These are phyloP conservation scores for Malthinus flaveolus DNA, from an alignment of 2,888 invertebrate species.

Conservation along the genomic window DNA sequence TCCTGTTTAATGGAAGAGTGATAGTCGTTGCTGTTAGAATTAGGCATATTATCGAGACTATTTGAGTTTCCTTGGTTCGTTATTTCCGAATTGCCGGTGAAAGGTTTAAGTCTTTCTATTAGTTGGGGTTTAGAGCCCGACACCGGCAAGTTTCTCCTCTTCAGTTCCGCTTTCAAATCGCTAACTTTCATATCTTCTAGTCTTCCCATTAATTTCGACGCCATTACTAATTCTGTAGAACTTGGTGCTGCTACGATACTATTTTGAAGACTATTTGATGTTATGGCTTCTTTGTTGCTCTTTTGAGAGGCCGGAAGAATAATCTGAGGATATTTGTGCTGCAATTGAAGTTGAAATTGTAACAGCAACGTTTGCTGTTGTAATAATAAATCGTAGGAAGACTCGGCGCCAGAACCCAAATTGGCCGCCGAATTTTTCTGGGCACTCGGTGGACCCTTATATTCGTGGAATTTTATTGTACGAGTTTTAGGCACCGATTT, in stretches of 20 bases:
- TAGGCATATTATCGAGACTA: conserved; percentile 22
- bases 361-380: conserved; percentile 94
- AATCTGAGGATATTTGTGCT: conserved; percentile 82
- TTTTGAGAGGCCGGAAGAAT: conserved; percentile 75
- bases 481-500: conserved; percentile 80
- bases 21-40: conserved; percentile 37
- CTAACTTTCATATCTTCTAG: conserved; percentile 96
- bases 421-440: conserved; percentile 68
- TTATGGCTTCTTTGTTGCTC: conserved; percentile 36
- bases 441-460: conserved; percentile 86
- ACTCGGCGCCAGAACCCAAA: conserved; percentile 63
- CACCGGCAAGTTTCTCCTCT: conserved; percentile 90
- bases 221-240: conserved; percentile 50
- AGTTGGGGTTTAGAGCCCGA: conserved; percentile 95
- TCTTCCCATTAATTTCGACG: conserved; percentile 62
- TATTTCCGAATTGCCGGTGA: conserved; percentile 49
- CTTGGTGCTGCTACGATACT: conserved; percentile 54
- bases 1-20: conserved; percentile 57
- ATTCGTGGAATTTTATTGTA: conserved; percentile 96
- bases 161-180: conserved; percentile 91
- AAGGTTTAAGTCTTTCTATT: conserved; percentile 86
- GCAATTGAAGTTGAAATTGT: conserved; percentile 81
- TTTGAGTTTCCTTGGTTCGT: conserved; percentile 15
- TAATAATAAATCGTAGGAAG: conserved; percentile 86
- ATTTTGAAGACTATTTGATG: conserved; percentile 38